Conservation (phyloP, 2,888 invertebrate genomes). For the Hermodice carunculata region DNA sequence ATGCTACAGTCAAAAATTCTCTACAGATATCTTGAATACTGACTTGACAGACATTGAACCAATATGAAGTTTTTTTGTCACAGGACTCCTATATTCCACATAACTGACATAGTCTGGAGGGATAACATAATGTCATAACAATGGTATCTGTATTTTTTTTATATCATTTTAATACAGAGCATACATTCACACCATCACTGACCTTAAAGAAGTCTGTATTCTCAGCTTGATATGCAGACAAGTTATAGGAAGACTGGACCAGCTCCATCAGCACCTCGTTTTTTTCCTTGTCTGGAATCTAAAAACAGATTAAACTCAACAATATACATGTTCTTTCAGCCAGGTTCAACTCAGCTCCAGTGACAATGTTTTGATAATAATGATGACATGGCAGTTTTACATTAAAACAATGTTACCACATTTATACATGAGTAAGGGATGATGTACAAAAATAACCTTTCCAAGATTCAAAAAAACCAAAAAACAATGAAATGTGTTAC, state of each 20-base stretch:
- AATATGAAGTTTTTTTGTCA: neutral
- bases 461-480: too few relatives aligned
- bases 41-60: neutral
- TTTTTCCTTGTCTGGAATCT: conserved; percentile 54
- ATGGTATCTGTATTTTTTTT: neutral
- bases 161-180: too few relatives aligned
- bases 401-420: too few relatives aligned
- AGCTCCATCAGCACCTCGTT: conserved; percentile 41
- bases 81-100: neutral
- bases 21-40: too few relatives aligned
- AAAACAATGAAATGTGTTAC: neutral
- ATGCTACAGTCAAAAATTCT: too few relatives aligned
- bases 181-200: neutral
- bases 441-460: too few relatives aligned
- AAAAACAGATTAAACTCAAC: too few relatives aligned
- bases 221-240: conserved; percentile 16
- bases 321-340: too few relatives aligned
- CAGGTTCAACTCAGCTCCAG: too few relatives aligned
- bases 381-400: too few relatives aligned
- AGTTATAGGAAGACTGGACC: conserved; percentile 33
- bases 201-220: conserved; percentile 35
- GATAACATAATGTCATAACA: neutral
- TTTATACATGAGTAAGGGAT: too few relatives aligned
- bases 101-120: neutral
- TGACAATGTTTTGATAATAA: too few relatives aligned